Conservation (phyloP, 2,113 vertebrate species). For the Menidia beryllina region DNA sequence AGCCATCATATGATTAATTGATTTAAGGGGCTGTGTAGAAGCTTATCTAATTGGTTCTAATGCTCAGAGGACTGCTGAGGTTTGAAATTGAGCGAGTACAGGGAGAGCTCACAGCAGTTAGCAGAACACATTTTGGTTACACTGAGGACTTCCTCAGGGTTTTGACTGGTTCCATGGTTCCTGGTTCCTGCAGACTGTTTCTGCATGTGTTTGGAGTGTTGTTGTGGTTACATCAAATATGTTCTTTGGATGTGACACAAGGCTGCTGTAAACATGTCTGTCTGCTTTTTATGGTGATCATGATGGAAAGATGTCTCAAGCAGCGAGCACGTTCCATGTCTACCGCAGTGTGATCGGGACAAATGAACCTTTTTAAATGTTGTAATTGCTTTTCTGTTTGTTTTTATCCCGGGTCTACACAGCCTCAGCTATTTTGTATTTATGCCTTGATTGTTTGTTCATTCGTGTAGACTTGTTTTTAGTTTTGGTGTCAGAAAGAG, state of each 20-base stretch:
- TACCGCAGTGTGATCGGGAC: neutral
- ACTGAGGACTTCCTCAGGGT: constrained; percentile 2
- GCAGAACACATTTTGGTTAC: constrained; percentile 17
- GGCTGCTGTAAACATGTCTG: neutral
- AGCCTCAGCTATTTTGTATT: neutral
- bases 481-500: neutral
- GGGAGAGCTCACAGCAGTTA: constrained; percentile 9
- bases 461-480: neutral
- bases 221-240: neutral
- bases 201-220: neutral
- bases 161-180: too few relatives aligned
- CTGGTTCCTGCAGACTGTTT: too few relatives aligned
- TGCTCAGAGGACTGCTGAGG: constrained; percentile 31
- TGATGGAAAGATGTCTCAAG: too few relatives aligned
- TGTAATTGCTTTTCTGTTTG: neutral
- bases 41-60: constrained; percentile 48
- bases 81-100: constrained; percentile 31
- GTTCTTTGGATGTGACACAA: neutral
- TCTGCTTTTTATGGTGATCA: neutral
- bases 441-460: neutral
- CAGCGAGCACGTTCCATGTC: too few relatives aligned
- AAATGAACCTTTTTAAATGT: neutral
- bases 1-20: constrained; percentile 43
- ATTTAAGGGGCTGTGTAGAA: constrained; percentile 31
- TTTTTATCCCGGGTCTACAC: neutral